These are phyloP conservation scores for Onychostruthus taczanowskii DNA, from an alignment of 2,113 vertebrate species.

Conservation along the genomic window DNA sequence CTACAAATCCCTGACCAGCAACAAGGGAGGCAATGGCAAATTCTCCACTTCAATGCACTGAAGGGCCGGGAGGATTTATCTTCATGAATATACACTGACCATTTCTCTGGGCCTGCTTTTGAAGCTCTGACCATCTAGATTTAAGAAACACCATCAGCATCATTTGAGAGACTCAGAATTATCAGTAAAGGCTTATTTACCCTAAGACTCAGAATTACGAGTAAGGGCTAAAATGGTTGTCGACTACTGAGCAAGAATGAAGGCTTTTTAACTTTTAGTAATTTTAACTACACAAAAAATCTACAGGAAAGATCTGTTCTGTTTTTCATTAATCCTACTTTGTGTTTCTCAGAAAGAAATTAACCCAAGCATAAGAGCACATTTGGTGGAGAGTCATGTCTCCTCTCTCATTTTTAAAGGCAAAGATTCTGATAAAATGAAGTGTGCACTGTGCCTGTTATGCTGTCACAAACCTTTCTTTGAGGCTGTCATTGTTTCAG, in stretches of 20 bases:
- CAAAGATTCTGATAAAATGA: not conserved
- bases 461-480: not conserved
- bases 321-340: not conserved
- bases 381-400: not conserved
- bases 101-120: not conserved
- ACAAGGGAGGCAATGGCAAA: not conserved
- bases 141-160: not conserved
- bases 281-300: not conserved
- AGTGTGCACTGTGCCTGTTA: not conserved
- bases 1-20: not conserved
- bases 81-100: not conserved
- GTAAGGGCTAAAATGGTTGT: not conserved
- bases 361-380: not conserved
- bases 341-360: not conserved
- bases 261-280: not conserved
- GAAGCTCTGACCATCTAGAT: not conserved
- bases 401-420: not conserved
- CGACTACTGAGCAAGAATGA: not conserved
- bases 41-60: not conserved
- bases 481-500: not conserved
- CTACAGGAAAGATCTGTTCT: not conserved
- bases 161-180: not conserved
- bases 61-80: fast-evolving
- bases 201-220: not conserved
- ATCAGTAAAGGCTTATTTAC: not conserved